Base-by-base conservation (phyloP, 1,140 invertebrate genomes). In the Bombus waltoni region DNA sequence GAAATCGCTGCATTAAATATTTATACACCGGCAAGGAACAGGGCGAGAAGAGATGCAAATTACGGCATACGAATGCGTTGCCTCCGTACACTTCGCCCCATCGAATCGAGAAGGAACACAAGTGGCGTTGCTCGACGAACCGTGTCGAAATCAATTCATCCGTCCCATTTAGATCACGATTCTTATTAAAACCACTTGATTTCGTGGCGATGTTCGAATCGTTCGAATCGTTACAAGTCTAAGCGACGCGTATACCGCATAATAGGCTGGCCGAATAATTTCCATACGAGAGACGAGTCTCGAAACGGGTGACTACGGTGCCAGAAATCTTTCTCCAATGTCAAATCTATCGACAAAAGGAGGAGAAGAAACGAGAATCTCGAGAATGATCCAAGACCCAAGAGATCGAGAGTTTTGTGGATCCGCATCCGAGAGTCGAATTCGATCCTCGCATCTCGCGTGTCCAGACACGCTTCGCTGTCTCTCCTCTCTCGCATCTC, bases 381-480 rank as follows among this genome's bases (percentile, higher is more conserved):
- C 66, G 77, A 68, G 77, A 90, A 88, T 88, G 89, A 90, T 90
- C 89, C 87, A 88, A 87, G 87, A 91, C 86, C 87, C 87, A 87
- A 87, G 87, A 91, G 89, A 92, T 93, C 83, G 87, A 73, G 88
- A 89, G 83, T 92, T 93, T 93, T 72, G 89, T 91, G 89, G 84
- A 91, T 90, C 92, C 90, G 91, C 88, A 92, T 92, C 89, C 91
- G 75, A 87, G 87, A 88, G 90, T 92, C 93, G 92, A 93, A 93
- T 93, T 94, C 86, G 93, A 94, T 93, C 92, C 91, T 93, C 47
- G 92, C 90, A 91, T 94, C 93, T 94, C 93, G 93, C 93, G 93
- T 94, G 92, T 94, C 92, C 92, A 89, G 93, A 94, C 93, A 94
- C 93, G 93, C 93, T 94, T 93, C 92, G 93, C 91, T 94, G 91